A percentile compares a stretch with the other conserved stretches of the same genome.
phyloP scores from a whole-genome alignment of 1,140 invertebrate genomes.

The Eufriesea mexicana region DNA sequence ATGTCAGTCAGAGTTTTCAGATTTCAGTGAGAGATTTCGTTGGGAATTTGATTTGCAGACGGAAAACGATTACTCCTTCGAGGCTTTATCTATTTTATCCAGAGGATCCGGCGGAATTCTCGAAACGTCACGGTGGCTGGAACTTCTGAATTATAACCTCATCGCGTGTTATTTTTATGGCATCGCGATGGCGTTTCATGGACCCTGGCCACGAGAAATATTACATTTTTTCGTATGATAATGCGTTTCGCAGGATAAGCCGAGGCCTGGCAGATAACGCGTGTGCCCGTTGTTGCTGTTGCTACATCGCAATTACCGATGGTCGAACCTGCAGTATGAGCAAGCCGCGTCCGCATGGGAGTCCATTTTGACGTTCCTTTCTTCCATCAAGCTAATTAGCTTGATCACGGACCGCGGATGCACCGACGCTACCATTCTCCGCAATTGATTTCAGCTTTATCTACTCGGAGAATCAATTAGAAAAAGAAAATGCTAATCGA shows the following conservation, averaged over 20 bases:
- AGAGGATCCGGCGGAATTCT: neutral
- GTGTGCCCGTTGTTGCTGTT: no score
- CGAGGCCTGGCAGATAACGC: neutral
- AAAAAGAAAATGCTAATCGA: conserved; percentile 23
- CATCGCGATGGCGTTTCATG: conserved; percentile 26
- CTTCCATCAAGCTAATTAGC: conserved; percentile 23
- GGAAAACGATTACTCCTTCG: neutral
- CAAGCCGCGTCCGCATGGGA: neutral
- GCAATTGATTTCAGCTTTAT: neutral
- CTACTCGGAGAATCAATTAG: neutral
- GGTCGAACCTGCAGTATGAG: neutral
- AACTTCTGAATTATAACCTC: conserved; percentile 8
- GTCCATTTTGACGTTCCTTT: neutral
- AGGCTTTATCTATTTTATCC: neutral
- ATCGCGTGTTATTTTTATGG: neutral
- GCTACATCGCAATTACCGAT: conserved; percentile 30
- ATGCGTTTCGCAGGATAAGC: conserved; percentile 10
- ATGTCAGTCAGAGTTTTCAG: no score
- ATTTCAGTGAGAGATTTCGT: neutral
- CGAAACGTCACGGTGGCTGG: conserved; percentile 15
- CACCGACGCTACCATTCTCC: neutral
- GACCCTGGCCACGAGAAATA: conserved; percentile 9
- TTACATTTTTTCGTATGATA: conserved; percentile 19
- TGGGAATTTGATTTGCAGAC: neutral
- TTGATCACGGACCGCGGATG: neutral